A percentile compares a stretch with the other conserved stretches of the same genome.
These are phyloP conservation scores for Gila orcuttii DNA, from an alignment of 2,113 vertebrate genomes.

Conservation along the genomic window DNA sequence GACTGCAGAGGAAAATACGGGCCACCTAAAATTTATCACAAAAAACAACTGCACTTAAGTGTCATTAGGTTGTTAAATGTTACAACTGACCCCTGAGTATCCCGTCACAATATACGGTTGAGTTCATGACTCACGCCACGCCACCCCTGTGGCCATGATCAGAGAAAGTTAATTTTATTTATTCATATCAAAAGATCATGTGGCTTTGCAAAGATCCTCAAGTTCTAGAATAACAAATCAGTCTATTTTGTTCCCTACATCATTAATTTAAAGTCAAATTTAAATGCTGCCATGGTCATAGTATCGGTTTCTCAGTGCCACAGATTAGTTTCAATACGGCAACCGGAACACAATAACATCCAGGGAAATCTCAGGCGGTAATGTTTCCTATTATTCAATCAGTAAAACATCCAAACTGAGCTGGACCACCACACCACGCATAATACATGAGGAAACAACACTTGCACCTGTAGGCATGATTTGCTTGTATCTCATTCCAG, in stretches of 20 bases:
- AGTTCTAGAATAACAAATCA: slow-evolving; percentile 69
- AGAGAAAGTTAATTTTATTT: slow-evolving; percentile 64
- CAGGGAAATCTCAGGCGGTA: slow-evolving; percentile 8
- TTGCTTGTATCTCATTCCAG: slow-evolving; percentile 31
- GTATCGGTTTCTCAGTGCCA: slow-evolving; percentile 65
- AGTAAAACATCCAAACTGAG: slow-evolving; percentile 31
- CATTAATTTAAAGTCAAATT: slow-evolving; percentile 77
- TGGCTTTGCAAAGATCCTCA: slow-evolving; percentile 51
- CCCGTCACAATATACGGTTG: background rate
- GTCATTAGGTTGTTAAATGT: background rate
- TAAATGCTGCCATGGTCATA: slow-evolving; percentile 61
- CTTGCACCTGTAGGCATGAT: slow-evolving; percentile 31
- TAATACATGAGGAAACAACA: background rate
- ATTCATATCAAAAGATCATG: slow-evolving; percentile 67
- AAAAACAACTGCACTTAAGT: background rate
- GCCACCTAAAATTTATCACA: background rate
- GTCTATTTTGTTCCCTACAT: slow-evolving; percentile 74
- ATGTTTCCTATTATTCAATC: slow-evolving; percentile 6
- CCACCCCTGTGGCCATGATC: slow-evolving; percentile 18
- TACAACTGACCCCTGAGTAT: background rate
- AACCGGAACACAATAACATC: slow-evolving; percentile 50
- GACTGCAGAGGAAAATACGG: background rate
- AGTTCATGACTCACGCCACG: background rate
- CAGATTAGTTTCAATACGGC: slow-evolving; percentile 63
- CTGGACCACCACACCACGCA: background rate